Evolutionary conservation across 2,797 vertebrate species (phyloP).

Genomic region (Hyperoplus immaculatus): DNA sequence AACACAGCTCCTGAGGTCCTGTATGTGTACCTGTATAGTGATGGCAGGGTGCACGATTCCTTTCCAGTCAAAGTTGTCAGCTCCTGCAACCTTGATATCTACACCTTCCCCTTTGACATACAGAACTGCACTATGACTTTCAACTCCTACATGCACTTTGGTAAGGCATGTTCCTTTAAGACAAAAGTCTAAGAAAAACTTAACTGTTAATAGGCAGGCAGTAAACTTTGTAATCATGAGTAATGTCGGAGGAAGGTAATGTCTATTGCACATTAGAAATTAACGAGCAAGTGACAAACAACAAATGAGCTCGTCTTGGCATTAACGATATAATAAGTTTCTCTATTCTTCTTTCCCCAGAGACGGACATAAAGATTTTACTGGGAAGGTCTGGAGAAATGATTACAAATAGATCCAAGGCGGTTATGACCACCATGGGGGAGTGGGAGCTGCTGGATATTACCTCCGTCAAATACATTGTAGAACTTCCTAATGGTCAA

Average conservation of each 20-base stretch:
- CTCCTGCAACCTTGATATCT: constrained; percentile 84
- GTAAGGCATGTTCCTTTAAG: constrained; percentile 59
- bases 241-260: no score
- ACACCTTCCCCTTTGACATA: constrained; percentile 86
- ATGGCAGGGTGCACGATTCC: constrained; percentile 63
- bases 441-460: constrained; percentile 86
- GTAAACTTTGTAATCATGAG: background rate
- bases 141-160: constrained; percentile 73
- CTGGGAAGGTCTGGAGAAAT: constrained; percentile 28
- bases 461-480: background rate
- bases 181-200: background rate
- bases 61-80: constrained; percentile 78
- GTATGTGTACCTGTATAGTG: constrained; percentile 71
- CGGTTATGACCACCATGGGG: constrained; percentile 77
- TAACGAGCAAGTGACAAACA: no score
- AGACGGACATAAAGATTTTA: constrained; percentile 63
- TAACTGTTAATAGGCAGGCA: background rate
- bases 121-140: constrained; percentile 84
- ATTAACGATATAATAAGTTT: background rate
- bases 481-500: fast-evolving
- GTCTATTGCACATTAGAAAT: no score
- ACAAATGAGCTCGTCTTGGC: background rate
- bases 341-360: constrained; percentile 55
- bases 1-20: constrained; percentile 77
- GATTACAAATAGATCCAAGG: constrained; percentile 61